Conservation (phyloP, 2,888 invertebrate genomes). For the Alitta virens region DNA sequence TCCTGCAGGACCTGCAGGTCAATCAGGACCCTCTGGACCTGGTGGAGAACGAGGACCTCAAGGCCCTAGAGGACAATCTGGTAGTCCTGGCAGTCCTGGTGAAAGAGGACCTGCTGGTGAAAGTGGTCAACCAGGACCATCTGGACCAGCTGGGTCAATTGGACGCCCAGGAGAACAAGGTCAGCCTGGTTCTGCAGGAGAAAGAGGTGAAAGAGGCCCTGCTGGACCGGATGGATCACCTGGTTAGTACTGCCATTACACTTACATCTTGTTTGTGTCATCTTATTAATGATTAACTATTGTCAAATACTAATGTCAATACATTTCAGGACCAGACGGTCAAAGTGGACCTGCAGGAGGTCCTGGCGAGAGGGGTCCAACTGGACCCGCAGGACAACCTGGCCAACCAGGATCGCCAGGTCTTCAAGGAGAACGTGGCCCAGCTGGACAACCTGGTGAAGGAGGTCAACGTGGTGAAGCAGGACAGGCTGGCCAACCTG, state of each 20-base stretch:
- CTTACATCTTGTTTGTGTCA: constrained; percentile 3
- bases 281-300: neutral
- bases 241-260: constrained; percentile 14
- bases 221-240: constrained; percentile 19
- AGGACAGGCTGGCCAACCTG: constrained; percentile 22
- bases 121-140: constrained; percentile 27
- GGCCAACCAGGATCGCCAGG: constrained; percentile 24
- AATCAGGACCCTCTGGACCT: constrained; percentile 15
- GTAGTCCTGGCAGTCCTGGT: constrained; percentile 24
- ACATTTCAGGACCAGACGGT: neutral
- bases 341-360: constrained; percentile 14
- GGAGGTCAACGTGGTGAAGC: constrained; percentile 20
- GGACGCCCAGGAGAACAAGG: constrained; percentile 37
- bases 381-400: constrained; percentile 13
- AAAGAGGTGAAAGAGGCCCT: constrained; percentile 21
- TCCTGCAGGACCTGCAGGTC: constrained; percentile 22
- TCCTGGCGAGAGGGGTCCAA: constrained; percentile 8
- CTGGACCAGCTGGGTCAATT: constrained; percentile 37
- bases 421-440: constrained; percentile 17
- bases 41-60: constrained; percentile 6
- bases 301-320: neutral
- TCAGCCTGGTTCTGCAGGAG: constrained; percentile 20
- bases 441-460: constrained; percentile 19
- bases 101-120: constrained; percentile 23
- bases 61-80: constrained; percentile 17